Evolutionary conservation across 1,140 invertebrate genomes (phyloP).

Genomic region (Apolygus lucorum): DNA sequence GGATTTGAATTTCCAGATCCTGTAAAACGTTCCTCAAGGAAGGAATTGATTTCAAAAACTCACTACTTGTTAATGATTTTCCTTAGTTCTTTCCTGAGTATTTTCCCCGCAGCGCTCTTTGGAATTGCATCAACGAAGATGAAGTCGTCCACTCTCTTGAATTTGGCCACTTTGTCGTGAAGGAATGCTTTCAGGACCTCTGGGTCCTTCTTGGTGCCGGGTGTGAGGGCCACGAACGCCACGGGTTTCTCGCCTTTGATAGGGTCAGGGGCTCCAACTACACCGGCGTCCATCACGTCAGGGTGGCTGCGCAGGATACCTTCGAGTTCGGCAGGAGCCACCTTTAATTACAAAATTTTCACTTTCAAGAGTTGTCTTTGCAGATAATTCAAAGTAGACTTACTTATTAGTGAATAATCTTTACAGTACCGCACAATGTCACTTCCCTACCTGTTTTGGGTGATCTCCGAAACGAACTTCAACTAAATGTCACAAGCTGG

Average conservation of each 20-base stretch:
- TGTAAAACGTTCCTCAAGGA: no score
- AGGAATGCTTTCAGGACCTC: conserved; percentile 49
- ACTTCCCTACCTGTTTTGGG: no score
- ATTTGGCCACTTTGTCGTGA: conserved; percentile 51
- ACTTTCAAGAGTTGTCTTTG: no score
- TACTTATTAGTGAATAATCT: no score
- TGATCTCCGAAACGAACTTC: no score
- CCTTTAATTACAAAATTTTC: no score
- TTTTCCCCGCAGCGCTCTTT: conserved; percentile 65
- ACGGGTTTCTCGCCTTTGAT: conserved; percentile 54
- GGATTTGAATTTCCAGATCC: no score
- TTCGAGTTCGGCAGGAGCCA: conserved; percentile 61
- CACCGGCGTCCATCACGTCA: conserved; percentile 56
- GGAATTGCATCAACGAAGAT: conserved; percentile 59
- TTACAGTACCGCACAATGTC: no score
- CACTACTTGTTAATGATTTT: no score
- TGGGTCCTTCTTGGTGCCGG: conserved; percentile 38
- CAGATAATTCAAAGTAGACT: no score
- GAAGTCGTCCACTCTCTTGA: conserved; percentile 60
- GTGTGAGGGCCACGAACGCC: conserved; percentile 50
- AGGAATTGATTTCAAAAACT: no score
- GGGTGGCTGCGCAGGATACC: conserved; percentile 55
- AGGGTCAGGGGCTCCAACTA: conserved; percentile 60
- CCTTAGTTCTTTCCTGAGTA: conserved; percentile 52
- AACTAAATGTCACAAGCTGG: no score